Evolutionary conservation across 2,797 vertebrate species (phyloP), one percentile per base, ranked within the genome.

Genomic region (Chloroceryle inda): DNA sequence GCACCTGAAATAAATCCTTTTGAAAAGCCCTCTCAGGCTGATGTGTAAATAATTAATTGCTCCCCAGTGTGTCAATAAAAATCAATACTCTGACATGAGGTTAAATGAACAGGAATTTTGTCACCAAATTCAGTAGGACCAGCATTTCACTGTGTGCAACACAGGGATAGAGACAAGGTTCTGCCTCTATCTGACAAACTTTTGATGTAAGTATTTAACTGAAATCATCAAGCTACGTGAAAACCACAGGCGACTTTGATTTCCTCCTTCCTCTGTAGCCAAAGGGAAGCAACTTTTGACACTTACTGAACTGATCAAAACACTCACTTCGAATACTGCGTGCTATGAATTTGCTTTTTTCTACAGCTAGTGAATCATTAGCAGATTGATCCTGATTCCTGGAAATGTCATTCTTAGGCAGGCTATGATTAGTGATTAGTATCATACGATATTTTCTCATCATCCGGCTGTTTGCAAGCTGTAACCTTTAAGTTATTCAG

Each of bases 1-100:
- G 59, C 76, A 96, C 79, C 76, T 90, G 82, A 95, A 92, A 93
- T 84, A 94, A 96, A 95, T 84, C 67, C 89, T 93, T 94, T 90
- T 82, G 53, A 94, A 97, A 95, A 23, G 7, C 63, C 84, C 67
- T 94, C 58, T 88, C 62, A 78, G 52, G 50, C 44, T 78, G 83
- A 76, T 89, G 73, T 40, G 72, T 89, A 94, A 95, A 91, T 91
- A 93, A 89, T 74, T 89, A 89, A 94, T 92, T 88, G 59, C 23
- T 95, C 89, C 79, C 66, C 38, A 10, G 68, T 33, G 71, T 56
- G 52, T 91, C 96, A 89, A 88, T 91, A 92, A 85, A 91, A 97
- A 95, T 77, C 91, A 91, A 19, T 80, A n/a, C 52, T 79, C 49
- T 86, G 69, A 61, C 73, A 38, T 31, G 44, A 91, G 38, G 58